Evolutionary conservation across 1,140 invertebrate species (phyloP).

Genomic region (Brachionus koreanus): DNA sequence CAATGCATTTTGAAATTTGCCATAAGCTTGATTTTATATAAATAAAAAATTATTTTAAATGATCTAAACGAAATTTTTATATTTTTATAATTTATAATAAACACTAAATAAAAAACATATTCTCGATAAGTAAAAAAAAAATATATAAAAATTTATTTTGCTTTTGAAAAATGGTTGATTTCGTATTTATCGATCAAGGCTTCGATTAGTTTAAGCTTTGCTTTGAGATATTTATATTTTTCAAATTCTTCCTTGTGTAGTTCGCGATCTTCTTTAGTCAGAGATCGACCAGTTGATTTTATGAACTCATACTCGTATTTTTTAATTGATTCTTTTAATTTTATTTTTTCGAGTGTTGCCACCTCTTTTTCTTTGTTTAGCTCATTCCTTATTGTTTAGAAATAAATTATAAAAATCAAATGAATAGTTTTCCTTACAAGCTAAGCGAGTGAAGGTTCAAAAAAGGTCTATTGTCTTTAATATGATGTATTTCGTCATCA

Average conservation of each 20-base stretch:
- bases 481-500: neutral
- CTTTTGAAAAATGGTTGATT: constrained; percentile 32
- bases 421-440: neutral
- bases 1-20: neutral
- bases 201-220: neutral
- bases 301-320: constrained; percentile 32
- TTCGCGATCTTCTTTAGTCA: constrained; percentile 29
- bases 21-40: neutral
- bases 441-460: neutral
- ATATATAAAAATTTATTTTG: neutral
- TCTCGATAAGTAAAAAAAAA: neutral
- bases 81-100: neutral
- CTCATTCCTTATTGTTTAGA: neutral
- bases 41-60: neutral
- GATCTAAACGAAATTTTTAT: neutral
- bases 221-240: constrained; percentile 34
- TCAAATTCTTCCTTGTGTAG: constrained; percentile 37
- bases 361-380: constrained; percentile 21
- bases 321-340: constrained; percentile 33
- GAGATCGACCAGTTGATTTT: constrained; percentile 1
- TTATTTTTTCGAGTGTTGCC: constrained; percentile 17
- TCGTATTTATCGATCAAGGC: constrained; percentile 27
- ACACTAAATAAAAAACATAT: neutral
- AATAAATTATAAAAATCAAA: neutral
- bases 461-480: neutral